These are phyloP conservation scores for Drosophila recens DNA, from an alignment of 2,888 invertebrate species.

Conservation along the genomic window DNA sequence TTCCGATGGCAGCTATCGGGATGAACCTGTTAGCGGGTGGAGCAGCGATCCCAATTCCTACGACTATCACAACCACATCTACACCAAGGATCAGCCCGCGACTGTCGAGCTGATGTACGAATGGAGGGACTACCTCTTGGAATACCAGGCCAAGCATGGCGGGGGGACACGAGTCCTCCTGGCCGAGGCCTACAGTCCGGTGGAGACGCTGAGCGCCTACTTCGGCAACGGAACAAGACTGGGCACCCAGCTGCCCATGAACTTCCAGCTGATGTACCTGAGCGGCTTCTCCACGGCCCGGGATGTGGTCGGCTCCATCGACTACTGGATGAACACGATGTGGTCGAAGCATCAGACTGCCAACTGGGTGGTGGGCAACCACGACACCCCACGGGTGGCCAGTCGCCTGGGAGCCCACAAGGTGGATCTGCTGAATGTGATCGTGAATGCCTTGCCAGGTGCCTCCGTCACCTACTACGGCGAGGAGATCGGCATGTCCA, in stretches of 20 bases:
- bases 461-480: conserved; percentile 93
- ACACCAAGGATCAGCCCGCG: conserved; percentile 88
- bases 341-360: conserved; percentile 86
- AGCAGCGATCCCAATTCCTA: conserved; percentile 86
- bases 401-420: conserved; percentile 88
- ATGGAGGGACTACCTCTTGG: conserved; percentile 87
- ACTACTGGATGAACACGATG: conserved; percentile 88
- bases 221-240: conserved; percentile 86
- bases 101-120: conserved; percentile 87
- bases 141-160: conserved; percentile 80
- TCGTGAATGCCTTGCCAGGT: conserved; percentile 91
- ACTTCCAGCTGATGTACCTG: conserved; percentile 87
- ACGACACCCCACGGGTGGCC: conserved; percentile 88
- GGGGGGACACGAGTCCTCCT: conserved; percentile 86
- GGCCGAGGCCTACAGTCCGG: conserved; percentile 87
- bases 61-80: conserved; percentile 87
- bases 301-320: conserved; percentile 86
- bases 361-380: conserved; percentile 91
- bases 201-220: conserved; percentile 86
- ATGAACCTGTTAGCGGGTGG: conserved; percentile 86
- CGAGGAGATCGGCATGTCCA: conserved; percentile 90
- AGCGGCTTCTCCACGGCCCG: conserved; percentile 86
- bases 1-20: conserved; percentile 77
- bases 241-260: conserved; percentile 88
- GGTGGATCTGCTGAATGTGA: conserved; percentile 89